These are phyloP conservation scores for Tetranychus piercei DNA, from an alignment of 2,888 invertebrate genomes.

Conservation along the genomic window DNA sequence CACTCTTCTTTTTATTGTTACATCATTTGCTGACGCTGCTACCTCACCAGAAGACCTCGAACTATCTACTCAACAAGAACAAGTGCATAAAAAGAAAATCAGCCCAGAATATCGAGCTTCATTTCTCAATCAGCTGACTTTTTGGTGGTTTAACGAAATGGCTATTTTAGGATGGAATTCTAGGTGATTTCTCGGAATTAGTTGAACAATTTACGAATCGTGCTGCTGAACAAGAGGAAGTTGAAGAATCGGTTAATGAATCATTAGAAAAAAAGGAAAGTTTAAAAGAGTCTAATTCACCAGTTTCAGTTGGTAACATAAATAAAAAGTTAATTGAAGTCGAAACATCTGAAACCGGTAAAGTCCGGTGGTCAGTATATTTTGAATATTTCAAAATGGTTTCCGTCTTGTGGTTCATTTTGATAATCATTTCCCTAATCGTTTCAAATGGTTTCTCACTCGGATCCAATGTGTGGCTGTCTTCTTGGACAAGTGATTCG, in stretches of 20 bases:
- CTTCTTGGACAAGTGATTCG: conserved; percentile 14
- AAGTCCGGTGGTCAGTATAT: conserved; percentile 67
- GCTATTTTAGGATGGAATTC: conserved; percentile 31
- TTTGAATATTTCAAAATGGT: conserved; percentile 69
- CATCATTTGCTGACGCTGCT: not conserved
- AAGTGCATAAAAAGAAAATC: not conserved
- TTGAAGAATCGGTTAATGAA: conserved; percentile 17
- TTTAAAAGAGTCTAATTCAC: not conserved
- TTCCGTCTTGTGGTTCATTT: conserved; percentile 50
- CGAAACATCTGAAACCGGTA: conserved; percentile 22
- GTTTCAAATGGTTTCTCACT: not conserved
- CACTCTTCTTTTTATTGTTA: not conserved
- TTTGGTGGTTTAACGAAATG: conserved; percentile 32
- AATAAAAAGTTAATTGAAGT: conserved; percentile 20
- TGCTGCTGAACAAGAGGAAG: conserved; percentile 30
- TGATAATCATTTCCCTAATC: conserved; percentile 51
- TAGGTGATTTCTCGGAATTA: conserved; percentile 36
- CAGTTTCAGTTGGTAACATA: not conserved
- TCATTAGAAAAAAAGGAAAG: not conserved
- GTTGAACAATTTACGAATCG: conserved; percentile 32
- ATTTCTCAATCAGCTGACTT: conserved; percentile 32
- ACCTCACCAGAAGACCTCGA: not conserved
- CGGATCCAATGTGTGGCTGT: conserved; percentile 21
- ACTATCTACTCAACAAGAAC: not conserved
- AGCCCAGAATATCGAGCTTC: conserved; percentile 32